Evolutionary conservation across 2,888 invertebrate species (phyloP).

Genomic region (Tenthredo livida): DNA sequence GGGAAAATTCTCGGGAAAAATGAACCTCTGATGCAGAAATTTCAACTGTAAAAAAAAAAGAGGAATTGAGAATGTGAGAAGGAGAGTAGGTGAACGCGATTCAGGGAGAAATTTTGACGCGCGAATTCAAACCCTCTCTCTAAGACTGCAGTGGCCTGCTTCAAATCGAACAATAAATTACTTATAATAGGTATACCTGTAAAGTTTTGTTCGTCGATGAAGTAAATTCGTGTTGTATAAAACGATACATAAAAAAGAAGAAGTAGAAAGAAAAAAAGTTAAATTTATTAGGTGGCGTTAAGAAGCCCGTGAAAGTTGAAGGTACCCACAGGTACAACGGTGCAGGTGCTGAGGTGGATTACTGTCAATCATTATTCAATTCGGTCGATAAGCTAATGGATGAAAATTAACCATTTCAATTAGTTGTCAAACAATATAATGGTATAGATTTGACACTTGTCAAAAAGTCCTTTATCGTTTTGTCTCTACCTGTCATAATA

Average conservation of each 20-base stretch:
- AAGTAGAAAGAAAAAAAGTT: neutral
- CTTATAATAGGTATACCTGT: too few relatives aligned
- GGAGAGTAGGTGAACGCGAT: neutral
- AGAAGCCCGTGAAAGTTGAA: neutral
- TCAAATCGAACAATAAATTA: neutral
- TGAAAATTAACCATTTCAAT: neutral
- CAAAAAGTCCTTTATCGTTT: neutral
- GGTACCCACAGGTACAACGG: neutral
- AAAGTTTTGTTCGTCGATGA: neutral
- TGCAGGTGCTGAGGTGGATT: neutral
- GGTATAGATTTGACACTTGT: neutral
- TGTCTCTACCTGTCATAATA: neutral
- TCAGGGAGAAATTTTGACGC: neutral
- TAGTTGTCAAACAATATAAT: neutral
- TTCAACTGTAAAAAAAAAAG: neutral
- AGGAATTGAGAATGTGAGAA: too few relatives aligned
- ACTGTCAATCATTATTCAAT: neutral
- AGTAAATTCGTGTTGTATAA: neutral
- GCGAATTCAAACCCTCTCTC: neutral
- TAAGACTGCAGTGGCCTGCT: neutral
- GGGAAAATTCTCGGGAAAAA: constrained; percentile 17
- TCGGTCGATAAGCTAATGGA: neutral
- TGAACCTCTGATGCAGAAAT: constrained; percentile 16
- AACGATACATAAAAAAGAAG: neutral
- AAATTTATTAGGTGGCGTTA: neutral